phyloP scores from a whole-genome alignment of 2,113 vertebrate species.

The Oreochromis aureus region DNA sequence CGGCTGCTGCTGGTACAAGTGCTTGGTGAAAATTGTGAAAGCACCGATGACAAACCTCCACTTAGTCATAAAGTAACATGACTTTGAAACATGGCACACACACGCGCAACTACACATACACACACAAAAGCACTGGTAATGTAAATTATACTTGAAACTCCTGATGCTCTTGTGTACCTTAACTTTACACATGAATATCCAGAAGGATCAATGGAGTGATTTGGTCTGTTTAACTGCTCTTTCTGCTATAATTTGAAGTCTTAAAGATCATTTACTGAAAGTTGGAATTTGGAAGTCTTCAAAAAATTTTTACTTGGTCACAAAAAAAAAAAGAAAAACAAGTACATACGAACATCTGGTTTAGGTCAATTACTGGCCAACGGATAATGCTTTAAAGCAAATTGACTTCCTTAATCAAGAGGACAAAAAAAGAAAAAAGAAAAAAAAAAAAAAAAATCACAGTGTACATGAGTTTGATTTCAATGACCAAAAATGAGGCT shows the following conservation, averaged over 20 bases:
- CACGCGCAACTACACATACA: neutral
- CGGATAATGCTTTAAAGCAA: neutral
- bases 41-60: neutral
- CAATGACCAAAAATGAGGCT: neutral
- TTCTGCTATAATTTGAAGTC: neutral
- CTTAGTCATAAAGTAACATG: neutral
- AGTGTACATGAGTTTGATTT: neutral
- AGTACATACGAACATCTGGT: neutral
- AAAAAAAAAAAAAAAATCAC: neutral
- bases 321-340: neutral
- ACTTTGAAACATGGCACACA: neutral
- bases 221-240: neutral
- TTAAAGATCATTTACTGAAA: neutral
- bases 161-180: neutral
- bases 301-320: rapidly evolving
- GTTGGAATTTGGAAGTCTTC: neutral
- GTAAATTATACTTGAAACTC: neutral
- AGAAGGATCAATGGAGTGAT: neutral
- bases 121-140: neutral
- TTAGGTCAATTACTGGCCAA: neutral
- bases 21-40: neutral
- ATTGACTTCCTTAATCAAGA: neutral
- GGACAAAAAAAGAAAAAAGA: too few species aligned
- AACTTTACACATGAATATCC: neutral
- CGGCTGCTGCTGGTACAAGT: neutral